Evolutionary conservation across 2,113 vertebrate species (phyloP).

Genomic region (Myotis yumanensis): DNA sequence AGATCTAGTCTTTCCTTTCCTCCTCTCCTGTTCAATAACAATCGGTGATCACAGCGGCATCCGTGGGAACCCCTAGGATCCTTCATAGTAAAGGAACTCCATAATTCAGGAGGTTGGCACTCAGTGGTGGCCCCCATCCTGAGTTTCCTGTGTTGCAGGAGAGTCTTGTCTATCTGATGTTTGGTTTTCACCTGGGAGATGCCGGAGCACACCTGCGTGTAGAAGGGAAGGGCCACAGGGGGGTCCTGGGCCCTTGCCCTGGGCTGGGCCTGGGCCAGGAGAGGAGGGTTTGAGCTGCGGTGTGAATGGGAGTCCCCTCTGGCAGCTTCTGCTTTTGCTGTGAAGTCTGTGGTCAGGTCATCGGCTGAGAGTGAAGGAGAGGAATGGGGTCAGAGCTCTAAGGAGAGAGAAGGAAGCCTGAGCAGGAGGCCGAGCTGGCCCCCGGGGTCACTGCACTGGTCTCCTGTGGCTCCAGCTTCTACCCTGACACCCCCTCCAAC

Average conservation of each 20-base stretch:
- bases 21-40: no score
- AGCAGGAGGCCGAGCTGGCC: not conserved
- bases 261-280: not conserved
- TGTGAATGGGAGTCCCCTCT: not conserved
- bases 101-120: accelerated
- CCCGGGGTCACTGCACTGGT: not conserved
- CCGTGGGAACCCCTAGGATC: not conserved
- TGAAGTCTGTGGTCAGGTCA: not conserved
- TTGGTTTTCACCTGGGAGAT: not conserved
- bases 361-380: not conserved
- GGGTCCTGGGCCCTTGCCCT: not conserved
- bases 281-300: not conserved
- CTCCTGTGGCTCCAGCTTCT: not conserved
- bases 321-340: not conserved
- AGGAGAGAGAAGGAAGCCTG: not conserved
- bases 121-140: not conserved
- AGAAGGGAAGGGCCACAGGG: not conserved
- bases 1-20: no score
- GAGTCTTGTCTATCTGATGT: not conserved
- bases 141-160: not conserved
- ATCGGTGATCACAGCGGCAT: no score
- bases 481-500: not conserved
- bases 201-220: no score
- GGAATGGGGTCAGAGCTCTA: not conserved
- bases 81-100: not conserved